phyloP scores from a whole-genome alignment of 2,113 vertebrate genomes.

The Smithornis capensis region DNA sequence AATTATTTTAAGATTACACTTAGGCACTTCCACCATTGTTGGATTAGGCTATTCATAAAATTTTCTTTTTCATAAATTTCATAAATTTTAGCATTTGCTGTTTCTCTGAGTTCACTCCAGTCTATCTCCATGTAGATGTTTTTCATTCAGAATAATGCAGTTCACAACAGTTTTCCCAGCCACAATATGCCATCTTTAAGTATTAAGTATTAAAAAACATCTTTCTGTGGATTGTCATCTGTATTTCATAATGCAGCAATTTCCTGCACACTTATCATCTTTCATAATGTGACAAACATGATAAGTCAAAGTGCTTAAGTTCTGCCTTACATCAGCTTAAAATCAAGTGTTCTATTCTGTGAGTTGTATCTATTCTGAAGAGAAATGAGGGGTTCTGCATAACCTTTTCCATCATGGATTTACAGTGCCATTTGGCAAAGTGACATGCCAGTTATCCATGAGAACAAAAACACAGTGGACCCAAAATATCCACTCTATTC shows the following conservation, averaged over 20 bases:
- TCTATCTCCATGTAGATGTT: background rate
- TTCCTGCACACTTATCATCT: background rate
- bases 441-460: background rate
- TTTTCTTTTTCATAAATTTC: background rate
- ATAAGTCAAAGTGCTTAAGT: background rate
- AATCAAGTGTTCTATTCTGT: background rate
- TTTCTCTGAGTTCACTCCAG: background rate
- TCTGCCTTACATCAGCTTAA: background rate
- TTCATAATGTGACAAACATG: background rate
- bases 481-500: conserved; percentile 31
- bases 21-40: background rate
- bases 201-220: background rate
- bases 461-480: conserved; percentile 25
- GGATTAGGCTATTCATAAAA: background rate
- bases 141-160: background rate
- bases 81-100: background rate
- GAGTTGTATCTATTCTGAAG: background rate
- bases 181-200: background rate
- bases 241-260: background rate
- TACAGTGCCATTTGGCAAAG: conserved; percentile 24
- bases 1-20: background rate
- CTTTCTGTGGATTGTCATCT: background rate
- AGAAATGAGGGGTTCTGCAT: conserved; percentile 19
- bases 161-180: background rate
- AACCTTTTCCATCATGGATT: conserved; percentile 21